Base-by-base conservation (phyloP, 2,888 invertebrate species). In the Cephus spinipes region DNA sequence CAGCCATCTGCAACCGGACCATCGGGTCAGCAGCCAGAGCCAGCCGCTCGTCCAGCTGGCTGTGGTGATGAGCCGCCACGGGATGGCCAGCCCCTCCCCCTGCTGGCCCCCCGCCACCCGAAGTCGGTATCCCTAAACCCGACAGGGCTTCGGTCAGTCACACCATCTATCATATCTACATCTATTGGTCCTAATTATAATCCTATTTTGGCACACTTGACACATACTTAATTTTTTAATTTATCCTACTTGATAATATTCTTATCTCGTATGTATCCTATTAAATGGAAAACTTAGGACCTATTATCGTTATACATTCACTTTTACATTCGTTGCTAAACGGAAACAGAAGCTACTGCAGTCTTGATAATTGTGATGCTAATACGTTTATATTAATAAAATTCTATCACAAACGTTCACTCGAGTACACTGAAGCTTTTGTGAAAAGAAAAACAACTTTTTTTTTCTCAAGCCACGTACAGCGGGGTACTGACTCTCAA, bases 1-100 rank as follows among this genome's bases (percentile, higher is more conserved):
- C 97, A 87, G 97, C 97, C 97, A 98, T 97, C 94, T 98, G 98
- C 91, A 98, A 93, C 86, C 98, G 96, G 84, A 95, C 96, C 96
- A 98, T 97, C 82, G 98, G 98, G 93, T 98, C 98, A 84, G 97
- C 96, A 81, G 97, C 97, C 87, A 97, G 93, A 81, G 97, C 96
- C 84, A 96, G 92, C 85, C 97, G 93, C 92, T 97, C 97, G 86
- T 95, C 95, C 79, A 95, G 92, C 91, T 95, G 95, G 80, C 95
- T 95, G 84, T 93, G 94, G 87, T 94, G 94, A 84, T 94, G 93
- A 80, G 93, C 93, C 79, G 93, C 93, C 80, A 92, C 92, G 74
- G 93, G 94, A 81, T 94, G 92, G 80, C 92, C 92, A 73, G 93
- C 93, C 80, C 92, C 92, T 80, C 92, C 92, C 75, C 93, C 94